phyloP scores from a whole-genome alignment of 2,888 invertebrate genomes.

The Oscheius myriophilus region DNA sequence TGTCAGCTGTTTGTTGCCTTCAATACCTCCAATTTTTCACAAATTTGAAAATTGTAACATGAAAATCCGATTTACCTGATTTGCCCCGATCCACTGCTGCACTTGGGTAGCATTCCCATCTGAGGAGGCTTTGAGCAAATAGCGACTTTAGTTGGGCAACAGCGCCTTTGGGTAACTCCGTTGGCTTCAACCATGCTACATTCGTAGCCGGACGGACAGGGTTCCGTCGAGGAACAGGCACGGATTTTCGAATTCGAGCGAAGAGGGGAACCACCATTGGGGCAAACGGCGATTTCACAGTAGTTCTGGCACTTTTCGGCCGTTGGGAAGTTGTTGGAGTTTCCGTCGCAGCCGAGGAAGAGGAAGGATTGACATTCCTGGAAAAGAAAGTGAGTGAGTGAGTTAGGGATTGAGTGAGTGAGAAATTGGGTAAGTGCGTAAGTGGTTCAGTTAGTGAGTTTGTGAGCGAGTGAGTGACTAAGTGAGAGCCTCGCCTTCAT shows the following conservation, averaged over 20 bases:
- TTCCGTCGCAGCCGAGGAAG: constrained; percentile 60
- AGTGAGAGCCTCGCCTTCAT: constrained; percentile 32
- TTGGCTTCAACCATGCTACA: constrained; percentile 54
- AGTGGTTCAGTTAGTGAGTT: too few relatives aligned
- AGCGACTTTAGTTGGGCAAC: constrained; percentile 56
- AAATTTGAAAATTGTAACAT: too few relatives aligned
- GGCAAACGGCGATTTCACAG: constrained; percentile 58
- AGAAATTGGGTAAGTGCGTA: background rate
- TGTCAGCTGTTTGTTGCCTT: too few relatives aligned
- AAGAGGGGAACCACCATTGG: constrained; percentile 55
- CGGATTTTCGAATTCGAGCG: constrained; percentile 53
- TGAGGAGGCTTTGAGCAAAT: constrained; percentile 53
- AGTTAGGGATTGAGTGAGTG: background rate
- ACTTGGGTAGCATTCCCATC: constrained; percentile 54
- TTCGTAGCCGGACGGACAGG: constrained; percentile 54
- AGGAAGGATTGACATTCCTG: constrained; percentile 56
- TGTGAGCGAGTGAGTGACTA: background rate
- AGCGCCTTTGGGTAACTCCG: constrained; percentile 47
- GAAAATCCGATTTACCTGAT: constrained; percentile 48
- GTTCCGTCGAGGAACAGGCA: constrained; percentile 46
- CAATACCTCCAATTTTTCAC: too few relatives aligned
- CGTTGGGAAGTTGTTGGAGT: constrained; percentile 60
- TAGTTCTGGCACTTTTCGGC: constrained; percentile 56
- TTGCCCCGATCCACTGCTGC: constrained; percentile 48
- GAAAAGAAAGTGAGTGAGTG: background rate